phyloP scores from a whole-genome alignment of 1,140 invertebrate genomes.

The Papilio glaucus region DNA sequence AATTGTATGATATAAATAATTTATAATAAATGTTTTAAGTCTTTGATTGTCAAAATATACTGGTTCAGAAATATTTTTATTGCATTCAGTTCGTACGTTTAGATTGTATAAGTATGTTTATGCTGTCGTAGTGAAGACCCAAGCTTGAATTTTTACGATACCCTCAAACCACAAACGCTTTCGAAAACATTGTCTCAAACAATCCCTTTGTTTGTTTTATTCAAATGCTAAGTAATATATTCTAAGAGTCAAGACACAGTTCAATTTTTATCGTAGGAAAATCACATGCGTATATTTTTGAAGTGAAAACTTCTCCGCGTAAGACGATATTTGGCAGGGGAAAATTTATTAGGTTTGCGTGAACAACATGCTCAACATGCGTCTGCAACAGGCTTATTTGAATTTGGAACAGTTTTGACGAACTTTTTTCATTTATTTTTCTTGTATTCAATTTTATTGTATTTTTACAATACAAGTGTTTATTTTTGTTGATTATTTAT shows the following conservation, averaged over 20 bases:
- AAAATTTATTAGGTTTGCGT: too few relatives aligned
- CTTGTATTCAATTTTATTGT: too few relatives aligned
- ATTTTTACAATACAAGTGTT: too few relatives aligned
- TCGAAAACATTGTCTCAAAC: constrained; percentile 79
- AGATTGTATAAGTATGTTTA: constrained; percentile 12
- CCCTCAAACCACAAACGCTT: constrained; percentile 79
- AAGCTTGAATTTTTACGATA: constrained; percentile 74
- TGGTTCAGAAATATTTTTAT: neutral
- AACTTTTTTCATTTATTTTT: too few relatives aligned
- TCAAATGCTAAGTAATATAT: constrained; percentile 82
- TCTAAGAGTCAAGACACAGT: constrained; percentile 73
- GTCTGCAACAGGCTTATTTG: too few relatives aligned
- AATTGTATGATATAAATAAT: too few relatives aligned
- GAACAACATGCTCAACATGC: too few relatives aligned
- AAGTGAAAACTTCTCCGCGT: too few relatives aligned
- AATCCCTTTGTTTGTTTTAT: constrained; percentile 83
- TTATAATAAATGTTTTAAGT: neutral
- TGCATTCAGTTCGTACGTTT: constrained; percentile 4
- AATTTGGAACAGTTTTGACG: too few relatives aligned
- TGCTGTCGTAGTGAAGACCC: constrained; percentile 48
- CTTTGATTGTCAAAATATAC: neutral
- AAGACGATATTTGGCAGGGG: too few relatives aligned
- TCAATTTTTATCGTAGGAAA: neutral
- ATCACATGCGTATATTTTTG: neutral
- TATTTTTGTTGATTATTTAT: too few relatives aligned